Evolutionary conservation across 2,113 vertebrate genomes (phyloP), one percentile per base, ranked within the genome.

Genomic region (Xiphorhynchus elegans): DNA sequence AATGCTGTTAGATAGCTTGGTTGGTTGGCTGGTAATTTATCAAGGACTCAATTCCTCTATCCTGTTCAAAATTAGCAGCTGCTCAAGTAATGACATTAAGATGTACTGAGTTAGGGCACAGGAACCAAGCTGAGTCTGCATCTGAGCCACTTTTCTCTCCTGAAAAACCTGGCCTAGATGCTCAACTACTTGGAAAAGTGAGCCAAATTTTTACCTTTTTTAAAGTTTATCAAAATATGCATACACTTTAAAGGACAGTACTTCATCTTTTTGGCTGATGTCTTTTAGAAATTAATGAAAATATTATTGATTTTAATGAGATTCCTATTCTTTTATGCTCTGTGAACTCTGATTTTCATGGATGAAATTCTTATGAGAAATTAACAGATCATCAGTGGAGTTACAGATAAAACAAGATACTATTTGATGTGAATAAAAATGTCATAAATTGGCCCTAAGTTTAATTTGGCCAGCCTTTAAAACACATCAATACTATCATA

Each of bases 11-110:
- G 44, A 81, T 68, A 91, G 80, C 59, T 90, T 70, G 47, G 73
- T 90, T 73, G 47, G 70, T 63, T 88, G 29, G 39, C 73, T 89
- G 62, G 74, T 90, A 89, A 87, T 95, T 80, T 82, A 81, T 82
- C 60, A 80, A 62, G 62, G 62, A 62, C 55, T 56, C 40, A 17
- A 2, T 67, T 89, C 84, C 50, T 66, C 67, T 52, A 8, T 42
- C 60, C 44, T 75, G 70, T 62, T 90, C 78, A 93, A 79, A 93
- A 67, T 75, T 59, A 87, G 75, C 49, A 74, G 53, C 75, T 84
- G 73, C 63, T 59, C 69, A 63, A 68, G 76, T 47, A 50, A 50
- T 47, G 49, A 46, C 59, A 52, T 59, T 49, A 62, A 67, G 60
- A 69, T 50, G 20, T 39, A 37, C 56, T 29, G 67, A 49, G 31